Base-by-base conservation (phyloP, 2,888 invertebrate genomes). In the Callimorpha dominula region DNA sequence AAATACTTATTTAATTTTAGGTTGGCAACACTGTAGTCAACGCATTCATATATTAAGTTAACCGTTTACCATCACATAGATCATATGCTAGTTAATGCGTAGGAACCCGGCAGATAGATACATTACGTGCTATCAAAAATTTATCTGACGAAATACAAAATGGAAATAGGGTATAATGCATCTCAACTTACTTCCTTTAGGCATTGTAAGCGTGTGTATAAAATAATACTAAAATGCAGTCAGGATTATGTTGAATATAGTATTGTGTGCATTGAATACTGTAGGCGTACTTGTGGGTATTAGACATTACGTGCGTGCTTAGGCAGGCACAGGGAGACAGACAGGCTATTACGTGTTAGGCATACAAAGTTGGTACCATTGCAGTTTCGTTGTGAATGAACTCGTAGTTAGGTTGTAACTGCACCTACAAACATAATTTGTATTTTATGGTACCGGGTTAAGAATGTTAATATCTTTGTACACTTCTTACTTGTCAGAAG, bases 281-380 rank as follows among this genome's bases (percentile, higher is more conserved):
- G 14, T 60, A 60, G 14, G 6, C 14, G 14, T 60, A 14, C 20
- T 31, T 68, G 62, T 49, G 68, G 68, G 50, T 69, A 69, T 62
- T 69, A 66, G 49, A 60, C 50, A 69, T 69, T 65, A 69, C 65
- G 73, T 68, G 68, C 57, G 72, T 69, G 54, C 65, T 54, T 64
- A 57, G 46, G 2, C 64, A 50, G 65, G n/a, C 65, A 49, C 17
- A 65, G 49, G 50, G 49, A 60, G 65, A 73, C 50, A 60, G 69
- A 65, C 50, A 60, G 52, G 57, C 64, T 11, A 49, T 40, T 71
- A 68, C 81, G 82, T 79, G 73, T 84, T 82, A 50, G 83, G 86
- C 88, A 73, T 80, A 72, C 64, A 71, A 81, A 68, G 31, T 63
- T 40, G n/a, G 11, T 15, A 50, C 43, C 9, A 8, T 4, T 40